Evolutionary conservation across 2,888 invertebrate genomes (phyloP).

Genomic region (Unio pictorum): DNA sequence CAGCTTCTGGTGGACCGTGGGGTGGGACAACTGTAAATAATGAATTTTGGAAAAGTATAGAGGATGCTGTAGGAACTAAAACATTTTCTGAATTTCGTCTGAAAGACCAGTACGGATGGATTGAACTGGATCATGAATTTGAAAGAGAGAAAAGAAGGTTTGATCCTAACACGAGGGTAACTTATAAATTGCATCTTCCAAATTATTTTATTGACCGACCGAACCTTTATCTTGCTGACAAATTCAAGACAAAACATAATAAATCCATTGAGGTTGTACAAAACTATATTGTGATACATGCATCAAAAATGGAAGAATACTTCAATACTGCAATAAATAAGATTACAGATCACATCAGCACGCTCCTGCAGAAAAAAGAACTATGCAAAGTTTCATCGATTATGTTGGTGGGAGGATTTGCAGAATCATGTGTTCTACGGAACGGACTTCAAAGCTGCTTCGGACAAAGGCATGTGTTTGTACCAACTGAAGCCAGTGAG

Average conservation of each 20-base stretch:
- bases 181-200: too few relatives aligned
- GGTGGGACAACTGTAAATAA: conserved; percentile 28
- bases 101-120: conserved; percentile 2
- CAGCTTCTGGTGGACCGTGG: conserved; percentile 28
- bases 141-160: conserved; percentile 25
- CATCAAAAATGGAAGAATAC: conserved; percentile 13
- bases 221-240: conserved; percentile 10
- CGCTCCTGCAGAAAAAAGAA: conserved; percentile 13
- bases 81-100: too few relatives aligned
- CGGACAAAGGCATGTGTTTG: conserved; percentile 13
- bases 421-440: conserved; percentile 28
- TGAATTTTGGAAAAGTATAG: conserved; percentile 17
- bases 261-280: conserved; percentile 11
- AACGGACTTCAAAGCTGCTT: conserved; percentile 19
- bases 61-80: conserved; percentile 5
- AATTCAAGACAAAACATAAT: conserved; percentile 9
- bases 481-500: conserved; percentile 20
- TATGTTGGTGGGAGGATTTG: conserved; percentile 36
- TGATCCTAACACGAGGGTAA: background rate
- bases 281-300: conserved; percentile 22
- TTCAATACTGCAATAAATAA: conserved; percentile 19
- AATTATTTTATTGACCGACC: conserved; percentile 7
- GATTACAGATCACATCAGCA: conserved; percentile 20
- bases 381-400: conserved; percentile 16
- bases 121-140: conserved; percentile 27